Percentiles rank a stretch among this genome's conserved stretches.
Conservation (phyloP, 2,113 vertebrate genomes). For the Alosa alosa region DNA sequence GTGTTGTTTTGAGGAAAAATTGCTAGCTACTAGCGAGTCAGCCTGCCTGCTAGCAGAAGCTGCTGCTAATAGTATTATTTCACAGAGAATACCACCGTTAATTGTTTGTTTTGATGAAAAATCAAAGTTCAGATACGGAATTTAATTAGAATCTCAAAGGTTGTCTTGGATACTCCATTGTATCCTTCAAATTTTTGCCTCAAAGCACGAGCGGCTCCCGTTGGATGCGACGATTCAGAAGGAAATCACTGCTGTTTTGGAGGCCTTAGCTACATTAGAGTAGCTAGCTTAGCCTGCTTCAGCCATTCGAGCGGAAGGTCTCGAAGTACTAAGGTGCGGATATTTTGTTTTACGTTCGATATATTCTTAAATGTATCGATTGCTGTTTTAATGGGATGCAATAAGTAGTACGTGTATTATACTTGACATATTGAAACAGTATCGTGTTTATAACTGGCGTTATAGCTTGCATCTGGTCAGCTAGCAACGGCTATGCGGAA, state of each 20-base stretch:
- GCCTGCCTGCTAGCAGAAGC: not conserved
- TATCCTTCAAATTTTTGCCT: slow-evolving; percentile 38
- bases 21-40: slow-evolving; percentile 13
- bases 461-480: not conserved
- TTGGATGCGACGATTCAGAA: slow-evolving; percentile 63
- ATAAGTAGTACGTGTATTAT: not conserved
- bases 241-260: slow-evolving; percentile 59
- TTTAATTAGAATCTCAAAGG: slow-evolving; percentile 27
- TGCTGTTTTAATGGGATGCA: not conserved
- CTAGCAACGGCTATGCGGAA: not conserved
- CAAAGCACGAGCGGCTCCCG: slow-evolving; percentile 52
- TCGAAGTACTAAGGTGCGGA: not conserved
- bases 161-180: slow-evolving; percentile 58
- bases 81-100: not conserved
- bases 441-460: not conserved
- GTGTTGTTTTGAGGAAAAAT: slow-evolving; percentile 10
- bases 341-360: not conserved
- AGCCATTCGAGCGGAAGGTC: slow-evolving; percentile 7
- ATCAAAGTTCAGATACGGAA: not conserved
- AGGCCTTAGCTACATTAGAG: slow-evolving; percentile 53
- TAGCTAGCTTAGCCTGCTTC: slow-evolving; percentile 1
- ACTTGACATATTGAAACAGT: not conserved
- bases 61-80: slow-evolving; percentile 1
- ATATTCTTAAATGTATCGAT: not conserved
- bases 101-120: not conserved